Evolutionary conservation across 2,888 invertebrate species (phyloP), one percentile per base, ranked within the genome.

Genomic region (Lathronympha strigana): DNA sequence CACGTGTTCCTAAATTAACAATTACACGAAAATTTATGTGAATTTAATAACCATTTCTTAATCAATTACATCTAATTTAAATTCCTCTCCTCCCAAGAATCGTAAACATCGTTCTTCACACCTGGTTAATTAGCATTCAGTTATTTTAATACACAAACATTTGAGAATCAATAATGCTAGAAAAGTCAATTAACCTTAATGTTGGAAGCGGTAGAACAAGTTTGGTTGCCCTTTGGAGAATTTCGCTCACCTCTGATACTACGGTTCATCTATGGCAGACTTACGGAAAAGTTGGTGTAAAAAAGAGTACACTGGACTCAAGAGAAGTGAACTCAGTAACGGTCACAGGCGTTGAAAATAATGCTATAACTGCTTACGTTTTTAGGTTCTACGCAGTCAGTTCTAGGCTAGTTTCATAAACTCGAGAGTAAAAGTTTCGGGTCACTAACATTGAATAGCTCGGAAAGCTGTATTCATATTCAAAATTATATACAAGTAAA

Each of bases 181-280:
- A 78, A 77, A 81, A 74, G 74, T 79, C 80, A 84, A 86, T 87
- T 86, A 86, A 83, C 87, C 87, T 83, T 81, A 81, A 86, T 84
- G 79, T 78, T 69, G 69, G 71, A 71, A 73, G 68, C 66, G 51
- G 51, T 36, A 51, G 5, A 17, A 15, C 45, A 45, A 8, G 49
- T 9, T 47, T 45, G 33, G 8, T 25, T 40, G 71, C 69, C 68
- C 74, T 85, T 84, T 83, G 80, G 83, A 80, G 82, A 58, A 70
- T 81, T 81, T 68, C 13, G 51, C 33, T 21, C 11, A 54, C 15
- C 38, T n/a, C 4, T 19, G 33, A 21, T 21, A 21, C 51, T 49
- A 15, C n/a, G n/a, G 9, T n/a, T 8, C 28, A n/a, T n/a, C n/a
- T n/a, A 28, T 28, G 28, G 28, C 1, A 28, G 28, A 8, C 5